A percentile compares a stretch with the other conserved stretches of the same genome.
These are phyloP conservation scores for Acanthopleura granulata DNA, from an alignment of 2,888 invertebrate genomes.

Conservation along the genomic window DNA sequence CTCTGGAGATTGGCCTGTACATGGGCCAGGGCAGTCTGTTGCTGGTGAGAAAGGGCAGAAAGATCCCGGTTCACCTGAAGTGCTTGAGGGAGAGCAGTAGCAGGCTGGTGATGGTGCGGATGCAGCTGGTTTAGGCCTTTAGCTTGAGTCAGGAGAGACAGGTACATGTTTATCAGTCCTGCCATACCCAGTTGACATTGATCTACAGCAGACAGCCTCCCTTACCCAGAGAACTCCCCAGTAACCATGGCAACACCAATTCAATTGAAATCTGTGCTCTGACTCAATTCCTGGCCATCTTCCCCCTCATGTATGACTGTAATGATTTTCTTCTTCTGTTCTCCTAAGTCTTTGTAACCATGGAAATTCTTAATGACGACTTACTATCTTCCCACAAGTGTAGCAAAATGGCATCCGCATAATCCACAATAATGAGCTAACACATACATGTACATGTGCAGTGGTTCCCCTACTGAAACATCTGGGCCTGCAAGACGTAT, in stretches of 20 bases:
- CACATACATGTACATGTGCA: background rate
- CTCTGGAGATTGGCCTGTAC: conserved; percentile 21
- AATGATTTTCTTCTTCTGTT: background rate
- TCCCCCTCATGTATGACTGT: background rate
- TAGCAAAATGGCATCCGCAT: background rate
- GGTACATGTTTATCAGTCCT: conserved; percentile 51
- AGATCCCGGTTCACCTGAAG: conserved; percentile 10
- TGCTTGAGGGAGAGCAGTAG: conserved; percentile 13
- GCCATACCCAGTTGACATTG: conserved; percentile 24
- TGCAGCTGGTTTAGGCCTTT: conserved; percentile 35
- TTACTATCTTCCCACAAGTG: background rate
- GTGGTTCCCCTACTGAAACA: background rate
- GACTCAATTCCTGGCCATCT: conserved; percentile 17
- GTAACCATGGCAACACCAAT: conserved; percentile 17
- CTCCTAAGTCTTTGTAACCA: conserved; percentile 1
- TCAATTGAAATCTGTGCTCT: conserved; percentile 19
- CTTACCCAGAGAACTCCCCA: conserved; percentile 11
- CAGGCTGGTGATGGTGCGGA: background rate
- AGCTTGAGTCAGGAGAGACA: conserved; percentile 45
- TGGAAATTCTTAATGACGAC: conserved; percentile 9
- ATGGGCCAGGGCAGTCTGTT: conserved; percentile 19
- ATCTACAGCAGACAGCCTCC: conserved; percentile 19
- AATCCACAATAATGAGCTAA: too few species aligned
- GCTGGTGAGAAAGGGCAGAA: conserved; percentile 16
- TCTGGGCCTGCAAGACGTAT: background rate